phyloP scores from a whole-genome alignment of 2,888 invertebrate genomes.

The Hemicrepidius hirtus region DNA sequence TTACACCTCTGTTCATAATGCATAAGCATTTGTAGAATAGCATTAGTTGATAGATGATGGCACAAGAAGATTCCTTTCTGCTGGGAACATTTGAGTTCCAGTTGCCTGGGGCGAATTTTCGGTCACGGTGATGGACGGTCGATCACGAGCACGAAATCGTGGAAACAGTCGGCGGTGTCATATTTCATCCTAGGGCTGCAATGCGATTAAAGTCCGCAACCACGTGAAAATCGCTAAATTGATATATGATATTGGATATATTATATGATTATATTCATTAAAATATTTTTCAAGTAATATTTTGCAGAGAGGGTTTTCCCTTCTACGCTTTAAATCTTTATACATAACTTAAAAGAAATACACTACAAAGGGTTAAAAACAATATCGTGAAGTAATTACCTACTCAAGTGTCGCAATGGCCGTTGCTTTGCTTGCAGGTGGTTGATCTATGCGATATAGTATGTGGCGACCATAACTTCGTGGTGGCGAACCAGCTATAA shows the following conservation, averaged over 20 bases:
- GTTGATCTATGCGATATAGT: no score
- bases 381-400: no score
- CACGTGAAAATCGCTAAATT: slow-evolving; percentile 41
- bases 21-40: slow-evolving; percentile 47
- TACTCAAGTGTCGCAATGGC: no score
- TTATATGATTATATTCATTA: no score
- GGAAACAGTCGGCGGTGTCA: slow-evolving; percentile 60
- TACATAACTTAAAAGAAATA: no score
- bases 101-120: slow-evolving; percentile 58
- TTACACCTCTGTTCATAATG: slow-evolving; percentile 45
- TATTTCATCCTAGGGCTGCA: slow-evolving; percentile 51
- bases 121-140: slow-evolving; percentile 66
- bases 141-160: slow-evolving; percentile 63
- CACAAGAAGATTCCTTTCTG: slow-evolving; percentile 59
- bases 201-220: slow-evolving; percentile 39
- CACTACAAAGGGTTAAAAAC: no score
- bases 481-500: no score
- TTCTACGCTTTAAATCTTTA: no score
- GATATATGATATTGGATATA: slow-evolving; percentile 37
- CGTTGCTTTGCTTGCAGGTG: no score
- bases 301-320: no score
- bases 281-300: no score
- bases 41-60: slow-evolving; percentile 60
- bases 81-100: slow-evolving; percentile 60
- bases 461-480: no score